Conservation (phyloP, 2,888 invertebrate genomes). For the Philopedon plagiatum region DNA sequence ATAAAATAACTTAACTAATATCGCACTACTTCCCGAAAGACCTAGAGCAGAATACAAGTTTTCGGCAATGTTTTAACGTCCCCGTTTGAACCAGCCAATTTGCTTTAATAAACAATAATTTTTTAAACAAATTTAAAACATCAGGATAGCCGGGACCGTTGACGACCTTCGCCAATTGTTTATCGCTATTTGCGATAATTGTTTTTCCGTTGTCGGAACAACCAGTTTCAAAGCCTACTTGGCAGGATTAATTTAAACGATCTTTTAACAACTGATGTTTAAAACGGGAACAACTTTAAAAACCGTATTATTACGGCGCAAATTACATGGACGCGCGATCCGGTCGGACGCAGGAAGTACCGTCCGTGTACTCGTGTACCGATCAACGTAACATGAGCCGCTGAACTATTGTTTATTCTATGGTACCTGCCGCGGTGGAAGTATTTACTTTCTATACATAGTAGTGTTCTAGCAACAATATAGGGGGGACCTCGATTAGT, state of each 20-base stretch:
- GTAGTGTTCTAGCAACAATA: constrained; percentile 51
- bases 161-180: constrained; percentile 31
- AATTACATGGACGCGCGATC: constrained; percentile 24
- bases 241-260: constrained; percentile 8
- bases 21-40: not conserved
- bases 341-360: constrained; percentile 37
- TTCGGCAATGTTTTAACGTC: constrained; percentile 3
- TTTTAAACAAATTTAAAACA: constrained; percentile 16
- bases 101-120: constrained; percentile 22
- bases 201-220: constrained; percentile 1
- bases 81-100: constrained; percentile 14
- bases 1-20: not conserved
- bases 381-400: constrained; percentile 31
- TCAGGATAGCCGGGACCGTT: constrained; percentile 18
- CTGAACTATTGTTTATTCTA: constrained; percentile 50
- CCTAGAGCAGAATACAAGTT: constrained; percentile 25
- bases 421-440: constrained; percentile 54
- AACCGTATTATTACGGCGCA: constrained; percentile 27
- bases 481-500: constrained; percentile 38
- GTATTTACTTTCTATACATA: constrained; percentile 53
- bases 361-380: not conserved
- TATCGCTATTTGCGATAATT: not conserved
- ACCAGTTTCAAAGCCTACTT: constrained; percentile 5
- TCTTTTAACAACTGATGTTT: constrained; percentile 11
- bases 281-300: constrained; percentile 22